phyloP scores from a whole-genome alignment of 1,140 invertebrate genomes.

The Saxidomus purpurata region DNA sequence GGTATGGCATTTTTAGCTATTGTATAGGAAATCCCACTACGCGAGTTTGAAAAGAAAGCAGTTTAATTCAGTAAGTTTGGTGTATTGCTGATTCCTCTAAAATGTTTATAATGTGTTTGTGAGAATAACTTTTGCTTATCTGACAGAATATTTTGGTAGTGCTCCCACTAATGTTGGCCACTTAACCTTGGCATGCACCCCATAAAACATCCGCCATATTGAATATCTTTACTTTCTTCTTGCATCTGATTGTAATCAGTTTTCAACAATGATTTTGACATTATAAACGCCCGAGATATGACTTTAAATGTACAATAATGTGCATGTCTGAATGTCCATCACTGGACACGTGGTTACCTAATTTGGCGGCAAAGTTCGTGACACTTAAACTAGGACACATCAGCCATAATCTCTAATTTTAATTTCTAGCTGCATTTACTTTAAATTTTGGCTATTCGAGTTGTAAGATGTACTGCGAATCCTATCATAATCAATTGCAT shows the following conservation, averaged over 20 bases:
- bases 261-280: too few relatives aligned
- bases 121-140: too few relatives aligned
- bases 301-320: not conserved
- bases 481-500: not conserved
- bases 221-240: slow-evolving; percentile 13
- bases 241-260: not conserved
- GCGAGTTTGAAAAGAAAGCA: too few relatives aligned
- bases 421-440: not conserved
- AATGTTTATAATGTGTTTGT: too few relatives aligned
- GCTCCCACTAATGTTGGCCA: not conserved
- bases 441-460: not conserved
- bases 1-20: too few relatives aligned
- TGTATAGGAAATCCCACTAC: too few relatives aligned
- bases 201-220: slow-evolving; percentile 40
- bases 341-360: slow-evolving; percentile 41
- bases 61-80: too few relatives aligned
- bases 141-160: too few relatives aligned
- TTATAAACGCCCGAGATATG: too few relatives aligned
- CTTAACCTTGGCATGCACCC: not conserved
- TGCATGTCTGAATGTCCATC: not conserved
- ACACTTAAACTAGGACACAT: slow-evolving; percentile 28
- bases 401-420: slow-evolving; percentile 1
- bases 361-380: slow-evolving; percentile 47
- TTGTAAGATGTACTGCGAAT: not conserved
- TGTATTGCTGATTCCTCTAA: too few relatives aligned